Conservation (phyloP, 2,113 vertebrate genomes). For the Macquaria ambigua region DNA sequence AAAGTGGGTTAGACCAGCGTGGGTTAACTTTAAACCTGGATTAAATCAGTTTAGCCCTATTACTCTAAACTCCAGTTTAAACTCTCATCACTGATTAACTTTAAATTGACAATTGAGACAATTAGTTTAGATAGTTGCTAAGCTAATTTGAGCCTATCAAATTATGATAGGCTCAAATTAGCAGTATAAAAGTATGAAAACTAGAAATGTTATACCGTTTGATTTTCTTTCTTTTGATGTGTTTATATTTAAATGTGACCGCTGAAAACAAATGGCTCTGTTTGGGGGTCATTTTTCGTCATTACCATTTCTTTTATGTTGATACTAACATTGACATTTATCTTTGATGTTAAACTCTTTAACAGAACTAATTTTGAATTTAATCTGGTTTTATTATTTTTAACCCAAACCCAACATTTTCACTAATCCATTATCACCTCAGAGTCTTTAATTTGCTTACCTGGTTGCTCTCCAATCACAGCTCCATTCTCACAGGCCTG, state of each 20-base stretch:
- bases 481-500: conserved; percentile 87
- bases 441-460: conserved; percentile 72
- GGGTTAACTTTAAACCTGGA: too few species aligned
- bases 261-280: background rate
- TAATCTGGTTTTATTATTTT: background rate
- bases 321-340: background rate
- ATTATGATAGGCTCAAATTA: too few species aligned
- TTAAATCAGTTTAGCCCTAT: background rate
- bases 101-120: background rate
- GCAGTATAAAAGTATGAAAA: background rate
- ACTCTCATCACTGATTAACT: background rate
- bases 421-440: too few species aligned
- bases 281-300: background rate
- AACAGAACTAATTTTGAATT: background rate
- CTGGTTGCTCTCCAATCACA: conserved; percentile 86
- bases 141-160: background rate
- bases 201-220: background rate
- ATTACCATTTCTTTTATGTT: background rate
- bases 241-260: background rate
- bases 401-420: background rate
- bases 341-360: background rate
- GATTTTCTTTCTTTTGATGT: background rate
- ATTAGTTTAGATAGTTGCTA: background rate
- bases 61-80: background rate
- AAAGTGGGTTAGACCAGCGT: too few species aligned